phyloP scores from a whole-genome alignment of 2,113 vertebrate genomes.

The Atherinomorus stipes region DNA sequence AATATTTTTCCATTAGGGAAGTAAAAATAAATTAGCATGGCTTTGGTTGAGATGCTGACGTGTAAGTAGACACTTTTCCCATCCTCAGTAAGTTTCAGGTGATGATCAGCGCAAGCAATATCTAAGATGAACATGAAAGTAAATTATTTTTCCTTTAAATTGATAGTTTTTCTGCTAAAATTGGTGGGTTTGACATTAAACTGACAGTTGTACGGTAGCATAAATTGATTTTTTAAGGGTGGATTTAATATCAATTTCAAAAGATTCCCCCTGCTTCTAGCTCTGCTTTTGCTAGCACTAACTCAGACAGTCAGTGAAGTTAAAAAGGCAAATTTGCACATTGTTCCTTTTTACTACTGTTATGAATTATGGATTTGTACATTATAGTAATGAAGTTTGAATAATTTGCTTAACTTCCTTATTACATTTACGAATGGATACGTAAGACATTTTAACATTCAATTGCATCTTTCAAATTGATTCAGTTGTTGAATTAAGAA shows the following conservation, averaged over 20 bases:
- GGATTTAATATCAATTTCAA: not conserved
- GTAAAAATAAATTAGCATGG: constrained; percentile 85
- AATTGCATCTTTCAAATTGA: not conserved
- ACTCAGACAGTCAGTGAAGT: rapidly evolving
- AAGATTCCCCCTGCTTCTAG: not conserved
- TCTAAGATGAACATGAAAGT: not conserved
- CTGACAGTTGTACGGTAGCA: not conserved
- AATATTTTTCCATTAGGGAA: constrained; percentile 86
- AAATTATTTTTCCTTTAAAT: not conserved
- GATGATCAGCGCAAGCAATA: constrained; percentile 18
- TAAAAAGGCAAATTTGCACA: not conserved
- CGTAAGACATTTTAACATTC: not conserved
- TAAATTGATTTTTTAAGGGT: not conserved
- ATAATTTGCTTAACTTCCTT: not conserved
- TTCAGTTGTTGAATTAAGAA: not conserved
- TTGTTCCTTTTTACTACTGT: not conserved
- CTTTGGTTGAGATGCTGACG: constrained; percentile 72
- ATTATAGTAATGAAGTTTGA: not conserved
- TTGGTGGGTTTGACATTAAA: not conserved
- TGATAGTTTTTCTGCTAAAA: not conserved
- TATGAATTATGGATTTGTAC: not conserved
- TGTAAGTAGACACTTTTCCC: constrained; percentile 39
- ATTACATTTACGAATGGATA: not conserved
- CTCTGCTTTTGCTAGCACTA: constrained; percentile 1
- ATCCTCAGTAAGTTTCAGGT: constrained; percentile 24